A percentile compares a stretch with the other conserved stretches of the same genome.
phyloP scores from a whole-genome alignment of 2,113 vertebrate species.

The Ammospiza caudacuta region DNA sequence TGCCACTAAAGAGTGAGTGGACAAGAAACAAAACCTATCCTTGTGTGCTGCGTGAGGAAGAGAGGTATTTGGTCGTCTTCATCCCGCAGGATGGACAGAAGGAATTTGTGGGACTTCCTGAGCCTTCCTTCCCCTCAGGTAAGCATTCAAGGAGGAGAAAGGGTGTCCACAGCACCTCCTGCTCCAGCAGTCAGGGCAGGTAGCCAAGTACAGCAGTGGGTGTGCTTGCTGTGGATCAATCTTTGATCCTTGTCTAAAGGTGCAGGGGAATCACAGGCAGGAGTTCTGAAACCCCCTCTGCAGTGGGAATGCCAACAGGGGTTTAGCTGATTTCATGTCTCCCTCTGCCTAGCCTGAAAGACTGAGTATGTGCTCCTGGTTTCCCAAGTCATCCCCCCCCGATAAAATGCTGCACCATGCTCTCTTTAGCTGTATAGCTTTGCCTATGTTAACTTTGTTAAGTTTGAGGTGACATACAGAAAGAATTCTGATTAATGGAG shows the following conservation, averaged over 20 bases:
- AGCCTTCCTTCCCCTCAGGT: background rate
- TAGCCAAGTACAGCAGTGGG: too few species aligned
- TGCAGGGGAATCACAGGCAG: background rate
- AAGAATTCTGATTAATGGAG: background rate
- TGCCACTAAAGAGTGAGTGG: background rate
- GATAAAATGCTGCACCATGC: background rate
- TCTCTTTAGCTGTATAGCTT: background rate
- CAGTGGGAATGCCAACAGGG: background rate
- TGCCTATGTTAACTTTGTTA: background rate
- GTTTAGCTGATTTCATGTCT: background rate
- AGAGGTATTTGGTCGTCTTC: background rate
- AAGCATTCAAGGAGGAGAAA: background rate
- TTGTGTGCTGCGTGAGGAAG: background rate
- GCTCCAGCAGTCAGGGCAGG: background rate
- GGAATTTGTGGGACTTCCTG: background rate
- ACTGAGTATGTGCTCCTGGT: accelerated
- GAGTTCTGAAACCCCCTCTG: background rate
- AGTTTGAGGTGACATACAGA: background rate
- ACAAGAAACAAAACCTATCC: background rate
- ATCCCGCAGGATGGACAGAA: background rate
- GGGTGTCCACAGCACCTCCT: background rate
- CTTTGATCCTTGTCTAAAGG: background rate
- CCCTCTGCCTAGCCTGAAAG: background rate
- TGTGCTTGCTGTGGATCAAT: background rate
- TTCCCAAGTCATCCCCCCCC: background rate